These are phyloP conservation scores for Drosophila colorata DNA, from an alignment of 2,888 invertebrate species.

Conservation along the genomic window DNA sequence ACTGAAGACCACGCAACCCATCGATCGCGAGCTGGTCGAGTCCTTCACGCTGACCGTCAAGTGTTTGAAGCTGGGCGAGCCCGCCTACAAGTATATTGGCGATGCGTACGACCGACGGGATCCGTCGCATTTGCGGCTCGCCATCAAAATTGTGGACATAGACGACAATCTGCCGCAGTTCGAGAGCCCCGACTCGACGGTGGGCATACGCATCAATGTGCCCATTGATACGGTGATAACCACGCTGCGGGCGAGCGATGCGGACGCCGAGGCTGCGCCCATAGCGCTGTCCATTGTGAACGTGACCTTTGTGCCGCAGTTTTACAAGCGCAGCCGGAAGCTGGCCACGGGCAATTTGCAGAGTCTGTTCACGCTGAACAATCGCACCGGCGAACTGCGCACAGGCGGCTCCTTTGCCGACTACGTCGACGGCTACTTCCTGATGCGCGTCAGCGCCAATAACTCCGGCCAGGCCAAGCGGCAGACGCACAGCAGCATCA, in stretches of 20 bases:
- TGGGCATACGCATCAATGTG: slow-evolving; percentile 91
- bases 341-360: slow-evolving; percentile 85
- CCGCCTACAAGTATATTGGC: slow-evolving; percentile 82
- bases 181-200: slow-evolving; percentile 87
- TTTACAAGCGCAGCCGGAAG: slow-evolving; percentile 85
- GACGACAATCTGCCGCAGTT: slow-evolving; percentile 92
- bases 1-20: slow-evolving; percentile 87
- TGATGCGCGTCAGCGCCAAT: slow-evolving; percentile 87
- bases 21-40: slow-evolving; percentile 89
- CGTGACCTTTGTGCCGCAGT: slow-evolving; percentile 86
- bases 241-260: slow-evolving; percentile 89
- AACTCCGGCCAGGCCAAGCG: slow-evolving; percentile 87
- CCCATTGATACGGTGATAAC: slow-evolving; percentile 90
- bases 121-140: slow-evolving; percentile 89
- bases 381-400: slow-evolving; percentile 89
- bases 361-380: slow-evolving; percentile 88
- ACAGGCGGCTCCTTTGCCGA: slow-evolving; percentile 89
- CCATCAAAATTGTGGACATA: slow-evolving; percentile 89
- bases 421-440: slow-evolving; percentile 89
- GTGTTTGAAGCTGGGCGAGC: slow-evolving; percentile 88
- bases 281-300: slow-evolving; percentile 88
- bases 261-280: slow-evolving; percentile 89
- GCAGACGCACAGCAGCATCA: slow-evolving; percentile 86
- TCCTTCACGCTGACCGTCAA: slow-evolving; percentile 89
- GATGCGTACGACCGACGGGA: slow-evolving; percentile 89